A percentile compares a stretch with the other conserved stretches of the same genome.
phyloP scores from a whole-genome alignment of 2,113 vertebrate species.

The Tachuris rubrigastra region DNA sequence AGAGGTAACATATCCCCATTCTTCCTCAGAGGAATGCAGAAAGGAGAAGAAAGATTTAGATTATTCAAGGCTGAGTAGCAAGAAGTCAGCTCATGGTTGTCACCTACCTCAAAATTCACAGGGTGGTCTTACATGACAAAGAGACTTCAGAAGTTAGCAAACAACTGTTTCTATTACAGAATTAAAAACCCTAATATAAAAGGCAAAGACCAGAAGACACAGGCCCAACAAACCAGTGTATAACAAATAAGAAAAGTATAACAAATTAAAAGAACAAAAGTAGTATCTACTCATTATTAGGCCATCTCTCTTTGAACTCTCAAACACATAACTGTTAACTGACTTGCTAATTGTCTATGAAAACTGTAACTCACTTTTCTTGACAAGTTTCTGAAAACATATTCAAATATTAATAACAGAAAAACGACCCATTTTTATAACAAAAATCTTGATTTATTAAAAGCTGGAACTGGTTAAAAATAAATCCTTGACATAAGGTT shows the following conservation, averaged over 20 bases:
- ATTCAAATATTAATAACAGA: conserved; percentile 69
- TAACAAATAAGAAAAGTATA: not conserved
- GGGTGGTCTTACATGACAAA: not conserved
- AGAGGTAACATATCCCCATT: not conserved
- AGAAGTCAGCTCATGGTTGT: not conserved
- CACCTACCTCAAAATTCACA: not conserved
- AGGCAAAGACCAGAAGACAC: not conserved
- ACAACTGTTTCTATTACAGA: not conserved
- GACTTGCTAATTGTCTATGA: not conserved
- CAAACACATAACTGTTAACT: not conserved
- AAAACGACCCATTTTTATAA: conserved; percentile 72
- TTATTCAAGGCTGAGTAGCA: not conserved
- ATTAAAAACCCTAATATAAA: not conserved
- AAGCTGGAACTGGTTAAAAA: conserved; percentile 78
- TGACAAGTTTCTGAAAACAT: conserved; percentile 59
- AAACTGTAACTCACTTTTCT: conserved; percentile 4
- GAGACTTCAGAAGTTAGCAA: not conserved
- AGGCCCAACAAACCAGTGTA: not conserved
- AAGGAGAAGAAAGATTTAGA: not conserved
- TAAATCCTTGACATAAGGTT: conserved; percentile 76
- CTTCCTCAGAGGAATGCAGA: not conserved
- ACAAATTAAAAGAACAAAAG: not conserved
- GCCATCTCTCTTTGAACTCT: not conserved
- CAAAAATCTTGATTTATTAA: conserved; percentile 75
- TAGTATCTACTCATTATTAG: not conserved